Evolutionary conservation across 2,797 vertebrate genomes (phyloP).

Genomic region (Megaceryle alcyon): DNA sequence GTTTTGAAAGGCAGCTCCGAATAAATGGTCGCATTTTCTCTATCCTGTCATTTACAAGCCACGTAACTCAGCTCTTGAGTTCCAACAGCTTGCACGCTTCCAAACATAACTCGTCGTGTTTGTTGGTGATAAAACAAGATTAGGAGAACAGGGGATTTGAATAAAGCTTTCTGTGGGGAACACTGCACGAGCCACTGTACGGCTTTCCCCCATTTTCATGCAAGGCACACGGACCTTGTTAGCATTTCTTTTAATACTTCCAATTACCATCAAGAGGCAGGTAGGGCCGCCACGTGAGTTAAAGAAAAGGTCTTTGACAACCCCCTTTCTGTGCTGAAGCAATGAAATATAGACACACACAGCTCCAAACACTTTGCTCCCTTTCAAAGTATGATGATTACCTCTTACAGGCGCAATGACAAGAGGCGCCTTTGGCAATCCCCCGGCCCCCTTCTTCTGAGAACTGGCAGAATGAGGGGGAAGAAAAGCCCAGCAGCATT

Average conservation of each 20-base stretch:
- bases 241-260: background rate
- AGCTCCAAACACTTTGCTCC: constrained; percentile 7
- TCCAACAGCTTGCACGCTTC: background rate
- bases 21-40: background rate
- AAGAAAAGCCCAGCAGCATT: constrained; percentile 74
- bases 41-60: background rate
- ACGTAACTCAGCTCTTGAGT: background rate
- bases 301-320: constrained; percentile 23
- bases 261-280: background rate
- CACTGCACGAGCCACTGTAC: background rate
- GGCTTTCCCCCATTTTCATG: background rate
- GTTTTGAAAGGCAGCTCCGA: background rate
- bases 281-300: background rate
- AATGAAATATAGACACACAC: background rate
- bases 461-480: constrained; percentile 55
- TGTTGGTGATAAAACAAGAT: background rate
- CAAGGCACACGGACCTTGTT: background rate
- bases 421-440: constrained; percentile 60
- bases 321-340: background rate
- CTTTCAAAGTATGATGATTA: constrained; percentile 58
- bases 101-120: accelerated
- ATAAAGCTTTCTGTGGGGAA: background rate
- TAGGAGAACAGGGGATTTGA: background rate
- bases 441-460: constrained; percentile 54
- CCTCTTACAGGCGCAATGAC: constrained; percentile 46